Percentiles rank a stretch among this genome's conserved stretches.
phyloP scores from a whole-genome alignment of 2,888 invertebrate species.

The Drosophila stalkeri region DNA sequence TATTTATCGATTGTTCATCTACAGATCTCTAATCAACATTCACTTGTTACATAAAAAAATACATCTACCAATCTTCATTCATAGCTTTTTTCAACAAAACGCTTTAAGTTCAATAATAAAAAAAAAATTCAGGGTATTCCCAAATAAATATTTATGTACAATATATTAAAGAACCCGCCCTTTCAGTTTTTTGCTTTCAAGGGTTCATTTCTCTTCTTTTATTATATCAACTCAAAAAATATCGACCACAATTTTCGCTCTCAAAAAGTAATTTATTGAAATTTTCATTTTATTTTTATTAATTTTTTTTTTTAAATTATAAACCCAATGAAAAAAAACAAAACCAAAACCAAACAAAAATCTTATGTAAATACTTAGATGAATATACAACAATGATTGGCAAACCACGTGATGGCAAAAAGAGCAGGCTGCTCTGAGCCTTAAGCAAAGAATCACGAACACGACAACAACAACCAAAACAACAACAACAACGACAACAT shows the following conservation, averaged over 20 bases:
- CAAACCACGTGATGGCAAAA: constrained; percentile 85
- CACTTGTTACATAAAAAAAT: constrained; percentile 3
- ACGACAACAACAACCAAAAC: constrained; percentile 25
- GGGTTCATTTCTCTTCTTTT: constrained; percentile 6
- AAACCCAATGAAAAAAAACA: constrained; percentile 64
- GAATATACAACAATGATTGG: constrained; percentile 85
- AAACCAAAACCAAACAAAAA: constrained; percentile 17
- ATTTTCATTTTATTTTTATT: constrained; percentile 27
- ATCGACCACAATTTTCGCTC: constrained; percentile 22
- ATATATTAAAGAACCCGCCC: constrained; percentile 28
- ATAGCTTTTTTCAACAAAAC: constrained; percentile 29
- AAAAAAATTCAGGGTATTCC: neutral
- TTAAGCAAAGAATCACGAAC: constrained; percentile 41
- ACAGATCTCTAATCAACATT: constrained; percentile 28
- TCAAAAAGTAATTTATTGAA: constrained; percentile 21
- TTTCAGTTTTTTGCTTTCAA: neutral
- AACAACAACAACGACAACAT: constrained; percentile 5
- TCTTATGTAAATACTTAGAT: constrained; percentile 83
- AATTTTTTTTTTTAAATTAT: constrained; percentile 38
- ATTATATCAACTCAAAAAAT: neutral
- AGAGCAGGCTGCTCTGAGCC: constrained; percentile 85
- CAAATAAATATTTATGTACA: constrained; percentile 13
- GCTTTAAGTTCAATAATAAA: constrained; percentile 25
- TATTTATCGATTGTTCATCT: neutral
- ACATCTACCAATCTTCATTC: constrained; percentile 16